Conservation (phyloP, 2,888 invertebrate genomes). For the Erebia palarica region DNA sequence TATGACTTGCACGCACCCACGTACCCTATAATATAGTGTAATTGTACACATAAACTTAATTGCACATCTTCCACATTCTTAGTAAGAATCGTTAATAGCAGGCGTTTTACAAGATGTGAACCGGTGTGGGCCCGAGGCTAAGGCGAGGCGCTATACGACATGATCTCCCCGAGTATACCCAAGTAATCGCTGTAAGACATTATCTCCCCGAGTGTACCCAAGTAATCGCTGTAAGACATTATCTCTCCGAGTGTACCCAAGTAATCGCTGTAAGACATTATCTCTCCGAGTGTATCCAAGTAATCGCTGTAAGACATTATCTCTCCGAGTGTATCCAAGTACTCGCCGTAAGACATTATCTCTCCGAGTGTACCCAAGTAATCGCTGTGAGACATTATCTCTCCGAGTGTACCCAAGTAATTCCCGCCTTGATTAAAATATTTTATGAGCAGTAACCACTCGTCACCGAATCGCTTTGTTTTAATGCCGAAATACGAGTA, state of each 20-base stretch:
- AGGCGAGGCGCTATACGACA: not conserved
- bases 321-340: conserved; percentile 27
- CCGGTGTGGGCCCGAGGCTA: not conserved
- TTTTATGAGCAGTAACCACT: conserved; percentile 41
- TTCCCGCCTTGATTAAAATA: conserved; percentile 46
- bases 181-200: conserved; percentile 32
- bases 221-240: too few relatives aligned
- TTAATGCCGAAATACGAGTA: conserved; percentile 24
- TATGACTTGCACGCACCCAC: too few relatives aligned
- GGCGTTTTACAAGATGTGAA: conserved; percentile 2
- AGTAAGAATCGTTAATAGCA: not conserved
- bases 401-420: conserved; percentile 30
- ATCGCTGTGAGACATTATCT: conserved; percentile 32
- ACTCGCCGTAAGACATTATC: conserved; percentile 31
- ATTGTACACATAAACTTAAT: too few relatives aligned
- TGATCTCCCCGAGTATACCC: conserved; percentile 30
- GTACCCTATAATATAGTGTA: too few relatives aligned
- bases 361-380: conserved; percentile 28
- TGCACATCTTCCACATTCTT: conserved; percentile 1
- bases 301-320: conserved; percentile 36
- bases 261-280: conserved; percentile 34
- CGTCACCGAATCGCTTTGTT: conserved; percentile 40
- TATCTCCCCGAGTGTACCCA: conserved; percentile 28
- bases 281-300: conserved; percentile 26
- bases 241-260: conserved; percentile 28